Conservation (phyloP, 30 jellyfish, hydroid and myxozoan genomes). For the Aurelia aurita region DNA sequence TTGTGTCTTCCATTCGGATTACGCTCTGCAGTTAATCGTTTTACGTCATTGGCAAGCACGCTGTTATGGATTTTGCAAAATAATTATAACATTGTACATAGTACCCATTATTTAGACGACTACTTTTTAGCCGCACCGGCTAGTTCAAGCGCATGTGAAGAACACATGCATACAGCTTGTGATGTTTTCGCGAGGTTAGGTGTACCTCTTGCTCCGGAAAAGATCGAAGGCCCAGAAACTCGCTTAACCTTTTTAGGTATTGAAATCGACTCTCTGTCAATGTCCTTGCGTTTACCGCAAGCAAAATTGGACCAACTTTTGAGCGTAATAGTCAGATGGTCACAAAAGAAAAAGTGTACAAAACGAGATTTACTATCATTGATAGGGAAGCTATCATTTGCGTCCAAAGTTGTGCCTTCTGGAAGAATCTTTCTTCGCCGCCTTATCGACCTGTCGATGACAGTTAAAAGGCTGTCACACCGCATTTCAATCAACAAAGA, state of each 20-base stretch:
- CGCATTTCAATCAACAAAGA: too few relatives aligned
- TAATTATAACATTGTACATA: background rate
- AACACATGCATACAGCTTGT: background rate
- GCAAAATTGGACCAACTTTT: background rate
- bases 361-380: conserved; percentile 9
- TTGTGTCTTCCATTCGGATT: conserved; percentile 34
- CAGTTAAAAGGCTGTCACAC: too few relatives aligned
- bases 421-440: background rate
- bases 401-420: conserved; percentile 18
- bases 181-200: background rate
- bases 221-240: background rate
- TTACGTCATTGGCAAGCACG: background rate
- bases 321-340: background rate
- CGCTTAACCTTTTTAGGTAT: background rate
- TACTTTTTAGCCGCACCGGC: conserved; percentile 37
- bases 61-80: conserved; percentile 2
- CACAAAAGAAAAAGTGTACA: background rate
- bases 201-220: background rate
- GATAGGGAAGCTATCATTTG: conserved; percentile 29
- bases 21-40: conserved; percentile 19
- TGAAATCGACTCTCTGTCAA: background rate
- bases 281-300: background rate
- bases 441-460: too few relatives aligned
- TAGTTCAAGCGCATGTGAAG: background rate
- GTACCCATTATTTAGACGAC: conserved; percentile 36